phyloP scores from a whole-genome alignment of 1,140 invertebrate species.

The Holotrichia oblita region DNA sequence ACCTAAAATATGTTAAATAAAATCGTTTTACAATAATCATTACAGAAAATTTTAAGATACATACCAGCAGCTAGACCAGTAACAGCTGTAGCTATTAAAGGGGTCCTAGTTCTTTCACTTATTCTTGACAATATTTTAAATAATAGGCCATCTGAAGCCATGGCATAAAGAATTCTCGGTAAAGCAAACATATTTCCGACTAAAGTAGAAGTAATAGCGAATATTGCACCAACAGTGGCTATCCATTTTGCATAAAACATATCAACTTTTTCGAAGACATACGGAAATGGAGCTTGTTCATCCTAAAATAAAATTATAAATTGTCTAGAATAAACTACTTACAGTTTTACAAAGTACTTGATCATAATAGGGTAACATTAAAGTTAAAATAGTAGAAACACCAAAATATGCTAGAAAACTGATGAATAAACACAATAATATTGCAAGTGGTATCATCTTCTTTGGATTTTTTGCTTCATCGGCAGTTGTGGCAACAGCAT shows the following conservation, averaged over 20 bases:
- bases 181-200: slow-evolving; percentile 91
- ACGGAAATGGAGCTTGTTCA: slow-evolving; percentile 82
- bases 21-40: background rate
- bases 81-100: slow-evolving; percentile 81
- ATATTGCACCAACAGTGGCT: slow-evolving; percentile 86
- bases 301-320: slow-evolving; percentile 70
- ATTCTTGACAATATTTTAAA: slow-evolving; percentile 80
- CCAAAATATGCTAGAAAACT: slow-evolving; percentile 87
- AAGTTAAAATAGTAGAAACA: slow-evolving; percentile 84
- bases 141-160: slow-evolving; percentile 88
- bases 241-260: slow-evolving; percentile 82
- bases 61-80: slow-evolving; percentile 74
- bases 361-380: slow-evolving; percentile 91
- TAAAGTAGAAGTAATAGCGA: slow-evolving; percentile 79
- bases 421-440: slow-evolving; percentile 80
- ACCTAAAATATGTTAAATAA: slow-evolving; percentile 63
- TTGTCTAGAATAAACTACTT: too few species aligned
- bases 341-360: slow-evolving; percentile 69
- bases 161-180: slow-evolving; percentile 88
- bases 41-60: background rate
- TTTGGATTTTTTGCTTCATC: too few species aligned
- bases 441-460: slow-evolving; percentile 88
- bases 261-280: slow-evolving; percentile 79
- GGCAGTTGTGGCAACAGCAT: slow-evolving; percentile 86
- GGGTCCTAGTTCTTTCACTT: slow-evolving; percentile 79